Base-by-base conservation (phyloP, 2,113 vertebrate species). In the Piprites chloris region DNA sequence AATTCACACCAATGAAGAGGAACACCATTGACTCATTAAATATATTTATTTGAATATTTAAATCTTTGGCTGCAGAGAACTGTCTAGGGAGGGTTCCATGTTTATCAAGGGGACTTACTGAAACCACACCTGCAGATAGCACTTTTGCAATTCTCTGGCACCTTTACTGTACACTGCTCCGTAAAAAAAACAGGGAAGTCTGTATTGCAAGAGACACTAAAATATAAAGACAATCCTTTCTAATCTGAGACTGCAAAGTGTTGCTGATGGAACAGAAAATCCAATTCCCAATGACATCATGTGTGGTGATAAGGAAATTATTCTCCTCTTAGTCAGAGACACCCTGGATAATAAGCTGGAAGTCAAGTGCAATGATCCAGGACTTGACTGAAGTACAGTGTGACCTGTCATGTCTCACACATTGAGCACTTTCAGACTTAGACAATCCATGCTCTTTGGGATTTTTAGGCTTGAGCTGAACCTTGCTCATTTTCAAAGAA, bases 21-120 rank as follows among this genome's bases (percentile, higher is more conserved):
- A 81, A 93, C 90, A 90, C 21, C 46, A 53, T 69, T 4, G 0
- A 67, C 56, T 81, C 42, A 74, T 65, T 95, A 96, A 94, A 89
- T 79, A 87, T 90, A 93, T 93, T 95, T 93, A 80, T 86, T 90
- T 71, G 42, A 93, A 61, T 87, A 91, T 72, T 89, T 92, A 86
- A 89, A 65, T 26, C 6, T 76, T 77, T 95, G 69, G 46, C 86
- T 89, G 66, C 23, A 82, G 37, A 76, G 69, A 80, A 83, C 47
- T 47, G 53, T 68, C 72, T 55, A 65, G 46, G 72, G 39, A 76
- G 44, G 91, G 63, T 61, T 93, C 42, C 35, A 63, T 46, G 72
- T 95, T 95, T 96, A 85, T 88, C 65, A 76, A 65, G 53, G 35
- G 33, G 18, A 9, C 24, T 97, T 82, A 65, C 62, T 86, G 59